Evolutionary conservation across 2,113 vertebrate genomes (phyloP).

Genomic region (Ochotona princeps): DNA sequence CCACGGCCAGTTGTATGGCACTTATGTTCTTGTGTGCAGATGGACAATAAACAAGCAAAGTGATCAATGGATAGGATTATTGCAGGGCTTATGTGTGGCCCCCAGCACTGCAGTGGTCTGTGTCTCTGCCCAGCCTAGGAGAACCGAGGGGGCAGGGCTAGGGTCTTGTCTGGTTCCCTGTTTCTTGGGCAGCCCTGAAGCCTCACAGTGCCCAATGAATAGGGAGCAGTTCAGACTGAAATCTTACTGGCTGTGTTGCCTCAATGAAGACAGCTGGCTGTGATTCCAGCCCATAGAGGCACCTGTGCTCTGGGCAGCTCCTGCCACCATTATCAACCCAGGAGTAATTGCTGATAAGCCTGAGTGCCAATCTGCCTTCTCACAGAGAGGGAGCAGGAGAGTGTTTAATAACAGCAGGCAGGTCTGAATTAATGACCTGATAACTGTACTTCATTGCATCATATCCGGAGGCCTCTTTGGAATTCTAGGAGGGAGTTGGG

Average conservation of each 20-base stretch:
- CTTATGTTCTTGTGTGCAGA: background rate
- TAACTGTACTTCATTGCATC: constrained; percentile 76
- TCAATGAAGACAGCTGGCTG: background rate
- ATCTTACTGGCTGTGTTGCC: background rate
- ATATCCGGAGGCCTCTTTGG: constrained; percentile 63
- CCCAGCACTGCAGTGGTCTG: background rate
- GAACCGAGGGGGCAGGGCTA: background rate
- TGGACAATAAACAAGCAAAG: constrained; percentile 44
- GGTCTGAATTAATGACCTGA: constrained; percentile 76
- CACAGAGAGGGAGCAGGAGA: constrained; percentile 47
- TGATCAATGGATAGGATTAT: background rate
- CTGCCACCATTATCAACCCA: constrained; percentile 12
- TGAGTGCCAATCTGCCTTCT: constrained; percentile 26
- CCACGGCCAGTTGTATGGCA: background rate
- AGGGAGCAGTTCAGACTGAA: background rate
- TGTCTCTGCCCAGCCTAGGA: background rate
- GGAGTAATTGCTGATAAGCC: constrained; percentile 74
- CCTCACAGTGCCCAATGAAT: background rate
- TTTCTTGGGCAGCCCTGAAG: background rate
- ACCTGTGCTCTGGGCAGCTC: constrained; percentile 39
- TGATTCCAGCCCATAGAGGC: background rate
- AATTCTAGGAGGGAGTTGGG: constrained; percentile 37
- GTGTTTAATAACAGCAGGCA: constrained; percentile 60
- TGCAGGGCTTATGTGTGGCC: background rate
- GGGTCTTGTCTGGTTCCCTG: background rate